Conservation (phyloP, 2,797 vertebrate genomes). For the Leptodactylus fallax region DNA sequence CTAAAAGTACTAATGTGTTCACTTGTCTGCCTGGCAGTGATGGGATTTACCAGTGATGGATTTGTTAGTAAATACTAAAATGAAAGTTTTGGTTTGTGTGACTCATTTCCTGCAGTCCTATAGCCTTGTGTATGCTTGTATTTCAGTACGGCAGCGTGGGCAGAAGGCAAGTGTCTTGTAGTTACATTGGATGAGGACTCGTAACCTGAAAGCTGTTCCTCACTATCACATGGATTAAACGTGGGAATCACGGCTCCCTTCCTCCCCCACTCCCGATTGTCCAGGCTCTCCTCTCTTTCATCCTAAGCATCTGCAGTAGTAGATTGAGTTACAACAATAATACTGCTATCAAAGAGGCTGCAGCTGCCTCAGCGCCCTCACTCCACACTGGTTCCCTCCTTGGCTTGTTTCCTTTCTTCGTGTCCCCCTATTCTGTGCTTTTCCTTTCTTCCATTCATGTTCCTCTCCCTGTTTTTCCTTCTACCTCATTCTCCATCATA, state of each 20-base stretch:
- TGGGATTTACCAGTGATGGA: not conserved
- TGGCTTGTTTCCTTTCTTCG: conserved; percentile 25
- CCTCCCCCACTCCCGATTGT: conserved; percentile 73
- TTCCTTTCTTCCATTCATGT: conserved; percentile 32
- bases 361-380: conserved; percentile 59
- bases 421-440: conserved; percentile 16
- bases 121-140: not conserved
- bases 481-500: conserved; percentile 15
- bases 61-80: conserved; percentile 27
- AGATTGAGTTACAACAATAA: conserved; percentile 63
- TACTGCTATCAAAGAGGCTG: conserved; percentile 55
- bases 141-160: not conserved
- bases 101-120: not conserved
- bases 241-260: conserved; percentile 49
- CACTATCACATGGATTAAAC: conserved; percentile 45
- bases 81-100: not conserved
- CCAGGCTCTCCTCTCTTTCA: conserved; percentile 70
- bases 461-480: conserved; percentile 30
- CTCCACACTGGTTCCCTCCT: conserved; percentile 62
- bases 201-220: not conserved
- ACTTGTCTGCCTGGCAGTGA: not conserved
- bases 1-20: not conserved
- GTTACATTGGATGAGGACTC: no score
- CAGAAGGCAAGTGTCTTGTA: not conserved
- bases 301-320: conserved; percentile 60